Base-by-base conservation (phyloP, 2,113 vertebrate genomes). In the Prionailurus viverrinus region DNA sequence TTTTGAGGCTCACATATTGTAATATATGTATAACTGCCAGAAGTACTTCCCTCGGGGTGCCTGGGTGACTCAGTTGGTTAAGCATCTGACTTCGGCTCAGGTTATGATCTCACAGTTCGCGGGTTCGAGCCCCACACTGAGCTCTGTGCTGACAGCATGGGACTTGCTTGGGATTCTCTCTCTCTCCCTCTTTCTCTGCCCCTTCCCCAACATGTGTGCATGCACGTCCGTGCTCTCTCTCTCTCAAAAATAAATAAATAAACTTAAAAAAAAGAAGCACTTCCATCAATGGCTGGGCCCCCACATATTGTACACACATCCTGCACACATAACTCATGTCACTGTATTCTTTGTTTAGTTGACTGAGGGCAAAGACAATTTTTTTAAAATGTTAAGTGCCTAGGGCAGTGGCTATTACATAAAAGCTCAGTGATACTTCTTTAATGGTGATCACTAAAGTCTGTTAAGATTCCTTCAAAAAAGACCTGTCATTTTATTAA, bases 391-490 rank as follows among this genome's bases (percentile, higher is more conserved):
- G 4, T 79, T 48, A 84, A 48, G 23, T 78, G 11, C 14, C 31
- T 27, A 76, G 15, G 39, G 3, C 31, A 16, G 36, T 81, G 18
- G 15, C 33, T 78, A 13, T 93, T 68, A 63, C 23, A 78, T 25
- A 76, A 10, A 58, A n/a, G 41, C 33, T 66, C 80, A 74, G 55
- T 39, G 61, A 86, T n/a, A 15, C 2, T 53, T 68, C 36, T 73
- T 88, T 80, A 84, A n/a, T 41, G 36, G 13, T 58, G 36, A 79
- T 41, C 61, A 41, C 41, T 51, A 9, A 71, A 69, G 19, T 63
- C 41, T 83, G 25, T 65, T 95, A 91, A 65, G n/a, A 65, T 88
- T 66, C 82, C 33, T 58, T 94, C 36, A 78, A 51, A 94, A 94
- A 79, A 39, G 23, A n/a, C 48, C 31, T 88, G 13, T 29, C 58